These are phyloP conservation scores for Pygathrix nemaeus DNA, from an alignment of 2,113 vertebrate genomes.

Conservation along the genomic window DNA sequence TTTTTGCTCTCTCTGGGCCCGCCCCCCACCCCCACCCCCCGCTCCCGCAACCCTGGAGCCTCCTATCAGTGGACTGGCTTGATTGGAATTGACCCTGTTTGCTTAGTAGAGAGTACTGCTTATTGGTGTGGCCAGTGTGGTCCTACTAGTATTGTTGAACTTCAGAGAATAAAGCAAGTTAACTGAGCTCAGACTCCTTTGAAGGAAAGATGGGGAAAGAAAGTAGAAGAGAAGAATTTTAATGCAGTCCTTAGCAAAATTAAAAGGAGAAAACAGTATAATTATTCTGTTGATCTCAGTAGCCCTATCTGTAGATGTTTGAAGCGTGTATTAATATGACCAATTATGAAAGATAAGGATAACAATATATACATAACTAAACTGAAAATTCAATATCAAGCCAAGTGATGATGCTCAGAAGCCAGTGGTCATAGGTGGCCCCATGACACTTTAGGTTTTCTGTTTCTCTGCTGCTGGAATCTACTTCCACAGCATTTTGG, in stretches of 20 bases:
- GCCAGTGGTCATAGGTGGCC: neutral
- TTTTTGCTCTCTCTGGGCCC: neutral
- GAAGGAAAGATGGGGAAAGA: neutral
- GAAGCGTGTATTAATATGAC: neutral
- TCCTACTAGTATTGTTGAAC: neutral
- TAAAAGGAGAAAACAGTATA: neutral
- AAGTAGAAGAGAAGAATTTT: neutral
- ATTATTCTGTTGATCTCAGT: neutral
- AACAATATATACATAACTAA: neutral
- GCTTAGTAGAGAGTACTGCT: neutral
- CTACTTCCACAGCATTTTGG: neutral
- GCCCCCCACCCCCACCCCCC: fast-evolving
- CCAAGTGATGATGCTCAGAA: neutral
- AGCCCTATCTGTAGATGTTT: neutral
- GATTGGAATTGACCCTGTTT: neutral
- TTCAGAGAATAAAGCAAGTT: neutral
- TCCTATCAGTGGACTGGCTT: neutral
- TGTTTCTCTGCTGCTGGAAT: neutral
- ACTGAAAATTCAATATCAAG: neutral
- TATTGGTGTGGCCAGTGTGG: neutral
- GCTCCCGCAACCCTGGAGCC: neutral
- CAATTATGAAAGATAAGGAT: neutral
- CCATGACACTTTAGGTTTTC: neutral
- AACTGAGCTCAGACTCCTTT: neutral
- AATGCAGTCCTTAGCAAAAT: neutral